Percentiles rank a stretch among this genome's conserved stretches.
Evolutionary conservation across 2,113 vertebrate species (phyloP).

Genomic region (Tinamus guttatus): DNA sequence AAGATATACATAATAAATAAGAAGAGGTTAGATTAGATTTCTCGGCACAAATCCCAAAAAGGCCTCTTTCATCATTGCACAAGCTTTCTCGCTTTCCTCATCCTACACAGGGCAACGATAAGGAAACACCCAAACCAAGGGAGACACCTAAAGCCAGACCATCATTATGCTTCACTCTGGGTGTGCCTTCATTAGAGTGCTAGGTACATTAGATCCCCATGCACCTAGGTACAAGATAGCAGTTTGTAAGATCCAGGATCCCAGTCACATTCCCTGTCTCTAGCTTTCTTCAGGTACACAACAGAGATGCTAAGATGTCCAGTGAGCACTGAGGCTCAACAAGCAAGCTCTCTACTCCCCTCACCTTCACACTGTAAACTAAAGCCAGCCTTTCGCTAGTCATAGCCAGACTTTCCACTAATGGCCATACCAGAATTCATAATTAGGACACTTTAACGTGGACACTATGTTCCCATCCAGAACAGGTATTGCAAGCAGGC

Average conservation of each 20-base stretch:
- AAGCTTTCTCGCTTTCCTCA: conserved; percentile 47
- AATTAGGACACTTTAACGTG: not conserved
- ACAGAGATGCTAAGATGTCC: not conserved
- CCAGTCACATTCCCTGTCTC: accelerated
- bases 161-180: conserved; percentile 43
- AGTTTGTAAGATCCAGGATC: not conserved
- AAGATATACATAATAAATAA: not conserved
- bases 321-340: not conserved
- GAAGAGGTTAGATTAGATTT: not conserved
- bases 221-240: conserved; percentile 41
- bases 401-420: not conserved
- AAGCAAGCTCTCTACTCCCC: not conserved
- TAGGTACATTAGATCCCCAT: not conserved
- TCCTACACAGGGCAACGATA: not conserved
- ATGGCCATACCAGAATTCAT: not conserved
- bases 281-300: not conserved
- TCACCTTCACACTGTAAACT: not conserved
- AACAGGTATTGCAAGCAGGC: not conserved
- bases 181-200: conserved; percentile 35
- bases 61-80: not conserved
- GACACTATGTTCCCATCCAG: not conserved
- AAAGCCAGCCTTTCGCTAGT: not conserved
- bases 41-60: conserved; percentile 4
- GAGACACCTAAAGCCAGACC: conserved; percentile 67
- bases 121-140: conserved; percentile 37